Evolutionary conservation across 2,888 invertebrate genomes (phyloP), one percentile per base, ranked within the genome.

Genomic region (Nymphalis urticae): DNA sequence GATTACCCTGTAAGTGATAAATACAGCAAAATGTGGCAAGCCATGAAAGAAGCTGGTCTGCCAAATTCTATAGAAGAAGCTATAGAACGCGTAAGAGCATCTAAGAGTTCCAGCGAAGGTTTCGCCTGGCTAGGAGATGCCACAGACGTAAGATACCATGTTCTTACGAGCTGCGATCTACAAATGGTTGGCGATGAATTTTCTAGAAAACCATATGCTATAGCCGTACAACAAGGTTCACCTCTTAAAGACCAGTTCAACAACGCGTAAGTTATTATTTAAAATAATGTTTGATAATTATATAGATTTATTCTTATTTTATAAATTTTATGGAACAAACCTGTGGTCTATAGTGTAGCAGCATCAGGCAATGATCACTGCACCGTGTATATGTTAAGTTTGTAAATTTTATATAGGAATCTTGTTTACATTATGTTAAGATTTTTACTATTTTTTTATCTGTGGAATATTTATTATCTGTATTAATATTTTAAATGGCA

Each of bases 1-100:
- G 99, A 99, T 85, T 99, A 99, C 85, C 99, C 99, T 0, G 98
- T 99, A 0, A 98, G 98, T 80, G 98, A 99, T 88, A 99, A 98
- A 82, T 99, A 98, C 86, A 99, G 98, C 53, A 99, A 99, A 89
- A 98, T 99, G 96, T 98, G 98, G 97, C 97, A 98, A 84, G 97
- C 97, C 0, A 99, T 99, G 98, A 94, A 95, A 79, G 94, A 95
- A 70, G 97, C 98, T 0, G 95, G 94, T 0, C 93, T 99, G 16
- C 99, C 99, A 0, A 93, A 94, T 47, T 94, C 94, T 5, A 94
- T 97, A 53, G 95, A 96, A 0, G 97, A 96, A 75, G 99, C 98
- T 0, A 89, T 98, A 0, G 92, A 94, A 10, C 93, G 81, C 92
- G 95, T 75, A 89, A 94, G 73, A 93, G 95, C 80, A 94, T 95